Evolutionary conservation across 2,888 invertebrate species (phyloP).

Genomic region (Hylaea fasciaria): DNA sequence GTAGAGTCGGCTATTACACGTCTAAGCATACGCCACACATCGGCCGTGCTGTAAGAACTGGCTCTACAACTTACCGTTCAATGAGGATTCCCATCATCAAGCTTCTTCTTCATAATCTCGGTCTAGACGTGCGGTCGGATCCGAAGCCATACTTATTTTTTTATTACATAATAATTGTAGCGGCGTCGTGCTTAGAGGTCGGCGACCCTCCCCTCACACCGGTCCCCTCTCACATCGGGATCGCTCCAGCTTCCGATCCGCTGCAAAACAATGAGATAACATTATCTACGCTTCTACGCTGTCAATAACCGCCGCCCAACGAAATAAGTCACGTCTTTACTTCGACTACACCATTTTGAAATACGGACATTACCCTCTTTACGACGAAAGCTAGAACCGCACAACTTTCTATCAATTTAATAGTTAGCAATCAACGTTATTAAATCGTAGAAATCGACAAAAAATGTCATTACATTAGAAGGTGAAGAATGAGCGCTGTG

Average conservation of each 20-base stretch:
- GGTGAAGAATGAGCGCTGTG: conserved; percentile 12
- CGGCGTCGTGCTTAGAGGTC: conserved; percentile 67
- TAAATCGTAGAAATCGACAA: conserved; percentile 40
- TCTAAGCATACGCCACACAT: conserved; percentile 12
- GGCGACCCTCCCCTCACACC: conserved; percentile 51
- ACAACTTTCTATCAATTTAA: conserved; percentile 41
- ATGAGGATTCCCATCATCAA: conserved; percentile 37
- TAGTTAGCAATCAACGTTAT: conserved; percentile 39
- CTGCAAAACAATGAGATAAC: conserved; percentile 61
- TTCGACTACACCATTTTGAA: conserved; percentile 39
- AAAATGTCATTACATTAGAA: conserved; percentile 29
- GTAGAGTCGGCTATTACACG: conserved; percentile 19
- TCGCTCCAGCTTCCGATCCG: conserved; percentile 52
- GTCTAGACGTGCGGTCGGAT: conserved; percentile 57
- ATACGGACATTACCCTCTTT: conserved; percentile 58
- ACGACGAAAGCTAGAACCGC: conserved; percentile 45
- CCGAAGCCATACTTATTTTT: conserved; percentile 64
- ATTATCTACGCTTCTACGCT: conserved; percentile 71
- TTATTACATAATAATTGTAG: conserved; percentile 73
- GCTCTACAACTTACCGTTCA: conserved; percentile 40
- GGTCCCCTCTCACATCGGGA: conserved; percentile 46
- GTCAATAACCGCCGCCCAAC: conserved; percentile 59
- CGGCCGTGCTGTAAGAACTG: conserved; percentile 3
- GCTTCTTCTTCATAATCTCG: conserved; percentile 58
- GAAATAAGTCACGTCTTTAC: conserved; percentile 61